A percentile compares a stretch with the other conserved stretches of the same genome.
Evolutionary conservation across 1,140 invertebrate species (phyloP).

Genomic region (Penaeus japonicus): DNA sequence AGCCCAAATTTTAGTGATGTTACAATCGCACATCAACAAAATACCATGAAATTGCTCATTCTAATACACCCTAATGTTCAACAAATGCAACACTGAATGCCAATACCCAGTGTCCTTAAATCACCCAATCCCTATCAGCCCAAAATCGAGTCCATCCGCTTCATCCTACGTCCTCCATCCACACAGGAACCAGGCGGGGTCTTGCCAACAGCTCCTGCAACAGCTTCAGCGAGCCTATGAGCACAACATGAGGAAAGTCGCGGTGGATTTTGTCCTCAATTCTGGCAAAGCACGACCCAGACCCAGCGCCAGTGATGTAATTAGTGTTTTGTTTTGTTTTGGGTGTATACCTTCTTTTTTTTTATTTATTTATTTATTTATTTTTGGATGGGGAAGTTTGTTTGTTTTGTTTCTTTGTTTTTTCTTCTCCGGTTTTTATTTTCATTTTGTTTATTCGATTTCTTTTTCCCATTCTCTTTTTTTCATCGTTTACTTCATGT

Average conservation of each 20-base stretch:
- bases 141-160: background rate
- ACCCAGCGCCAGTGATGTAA: slow-evolving; percentile 8
- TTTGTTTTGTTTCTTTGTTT: too few relatives aligned
- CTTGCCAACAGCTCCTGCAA: slow-evolving; percentile 39
- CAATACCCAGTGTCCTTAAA: background rate
- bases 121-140: background rate
- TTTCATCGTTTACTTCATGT: too few relatives aligned
- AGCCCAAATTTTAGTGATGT: too few relatives aligned
- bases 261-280: slow-evolving; percentile 56
- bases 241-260: slow-evolving; percentile 55
- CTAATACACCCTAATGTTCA: too few relatives aligned
- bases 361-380: background rate
- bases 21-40: too few relatives aligned
- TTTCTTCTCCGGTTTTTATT: too few relatives aligned
- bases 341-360: too few relatives aligned
- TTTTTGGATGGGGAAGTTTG: too few relatives aligned
- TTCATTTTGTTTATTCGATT: too few relatives aligned
- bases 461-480: too few relatives aligned
- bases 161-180: background rate
- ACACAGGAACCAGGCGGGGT: slow-evolving; percentile 37
- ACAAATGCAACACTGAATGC: too few relatives aligned
- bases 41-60: too few relatives aligned
- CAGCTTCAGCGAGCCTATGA: slow-evolving; percentile 55
- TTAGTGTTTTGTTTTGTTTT: background rate
- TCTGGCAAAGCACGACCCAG: slow-evolving; percentile 44